phyloP scores from a whole-genome alignment of 1,140 invertebrate genomes.

The Sycobia sp. region DNA sequence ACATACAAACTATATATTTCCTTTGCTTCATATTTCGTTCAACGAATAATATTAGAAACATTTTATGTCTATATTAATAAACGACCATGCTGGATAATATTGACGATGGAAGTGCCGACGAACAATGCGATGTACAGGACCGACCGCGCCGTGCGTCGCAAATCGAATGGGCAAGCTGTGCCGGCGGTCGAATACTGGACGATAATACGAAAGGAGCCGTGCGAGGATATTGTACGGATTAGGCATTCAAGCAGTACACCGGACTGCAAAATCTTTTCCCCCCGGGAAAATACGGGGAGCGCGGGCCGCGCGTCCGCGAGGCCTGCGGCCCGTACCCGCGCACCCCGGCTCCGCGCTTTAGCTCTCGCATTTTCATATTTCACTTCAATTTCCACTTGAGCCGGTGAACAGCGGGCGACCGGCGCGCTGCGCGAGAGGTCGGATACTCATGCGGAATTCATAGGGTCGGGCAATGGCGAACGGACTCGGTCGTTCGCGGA shows the following conservation, averaged over 20 bases:
- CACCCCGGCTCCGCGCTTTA: not conserved
- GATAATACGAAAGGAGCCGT: not conserved
- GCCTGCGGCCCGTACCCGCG: not conserved
- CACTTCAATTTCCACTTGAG: conserved; percentile 59
- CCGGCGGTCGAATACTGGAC: not conserved
- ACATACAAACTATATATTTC: no score
- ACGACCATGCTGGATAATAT: no score
- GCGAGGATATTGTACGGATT: conserved; percentile 6
- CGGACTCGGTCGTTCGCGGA: conserved; percentile 32
- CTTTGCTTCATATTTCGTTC: no score
- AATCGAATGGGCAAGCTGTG: no score
- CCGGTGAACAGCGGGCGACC: conserved; percentile 42
- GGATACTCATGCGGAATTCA: conserved; percentile 56
- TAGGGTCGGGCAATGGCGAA: conserved; percentile 45
- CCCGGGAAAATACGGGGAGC: conserved; percentile 7
- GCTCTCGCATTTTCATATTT: conserved; percentile 55
- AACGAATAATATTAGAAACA: no score
- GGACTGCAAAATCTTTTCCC: conserved; percentile 30
- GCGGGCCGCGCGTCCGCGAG: not conserved
- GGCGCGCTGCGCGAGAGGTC: conserved; percentile 48
- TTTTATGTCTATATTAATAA: no score
- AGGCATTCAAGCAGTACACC: conserved; percentile 9
- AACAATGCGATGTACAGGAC: no score
- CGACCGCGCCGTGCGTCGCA: not conserved
- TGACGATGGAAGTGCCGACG: no score